These are phyloP conservation scores for Zoanthus solanderi DNA, from an alignment of 92 coral and sea anemone genomes.

Conservation along the genomic window DNA sequence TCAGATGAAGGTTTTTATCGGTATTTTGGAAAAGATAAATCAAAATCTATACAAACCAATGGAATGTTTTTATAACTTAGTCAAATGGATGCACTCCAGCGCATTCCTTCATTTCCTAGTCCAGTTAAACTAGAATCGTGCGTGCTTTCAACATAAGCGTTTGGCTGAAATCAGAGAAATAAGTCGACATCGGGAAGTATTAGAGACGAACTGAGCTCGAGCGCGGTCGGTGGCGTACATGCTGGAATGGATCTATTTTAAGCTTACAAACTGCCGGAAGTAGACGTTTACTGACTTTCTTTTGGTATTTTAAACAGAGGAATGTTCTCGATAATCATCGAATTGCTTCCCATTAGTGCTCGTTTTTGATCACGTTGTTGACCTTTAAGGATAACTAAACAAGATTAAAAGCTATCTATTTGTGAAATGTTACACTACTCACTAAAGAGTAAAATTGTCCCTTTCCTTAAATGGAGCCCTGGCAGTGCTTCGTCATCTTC, in stretches of 20 bases:
- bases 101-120: conserved; percentile 44
- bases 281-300: not conserved
- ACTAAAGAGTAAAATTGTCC: not conserved
- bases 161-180: conserved; percentile 29
- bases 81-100: conserved; percentile 15
- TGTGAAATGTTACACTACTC: conserved; percentile 26
- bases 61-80: conserved; percentile 6
- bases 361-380: conserved; percentile 43
- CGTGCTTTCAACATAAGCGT: conserved; percentile 31
- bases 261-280: conserved; percentile 34
- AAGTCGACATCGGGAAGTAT: conserved; percentile 34
- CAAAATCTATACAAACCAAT: not conserved
- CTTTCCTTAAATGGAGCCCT: conserved; percentile 36
- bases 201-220: not conserved
- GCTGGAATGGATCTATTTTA: conserved; percentile 18
- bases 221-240: conserved; percentile 28
- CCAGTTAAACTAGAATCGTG: conserved; percentile 18
- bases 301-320: conserved; percentile 33
- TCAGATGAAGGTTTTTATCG: too few species aligned
- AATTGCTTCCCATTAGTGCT: conserved; percentile 34
- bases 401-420: conserved; percentile 51
- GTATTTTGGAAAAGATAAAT: not conserved
- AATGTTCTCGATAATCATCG: conserved; percentile 31
- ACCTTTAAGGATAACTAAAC: conserved; percentile 37
- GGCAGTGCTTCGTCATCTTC: not conserved